phyloP scores from a whole-genome alignment of 2,797 vertebrate species.

The Macropodus opercularis region DNA sequence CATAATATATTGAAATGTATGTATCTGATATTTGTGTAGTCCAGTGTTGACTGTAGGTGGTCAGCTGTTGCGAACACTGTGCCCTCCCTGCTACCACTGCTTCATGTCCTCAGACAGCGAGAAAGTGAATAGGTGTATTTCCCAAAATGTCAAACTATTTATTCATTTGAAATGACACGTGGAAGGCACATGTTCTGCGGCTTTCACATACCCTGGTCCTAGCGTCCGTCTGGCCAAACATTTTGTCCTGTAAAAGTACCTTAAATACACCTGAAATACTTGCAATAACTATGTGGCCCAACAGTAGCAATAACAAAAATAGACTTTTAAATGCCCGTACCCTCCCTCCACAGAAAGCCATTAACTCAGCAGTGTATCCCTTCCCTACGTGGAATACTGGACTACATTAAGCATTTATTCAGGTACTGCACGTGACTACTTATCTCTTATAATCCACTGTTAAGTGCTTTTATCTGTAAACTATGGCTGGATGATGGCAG shows the following conservation, averaged over 20 bases:
- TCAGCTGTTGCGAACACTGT: too few species aligned
- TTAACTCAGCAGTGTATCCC: constrained; percentile 37
- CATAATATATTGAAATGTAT: too few species aligned
- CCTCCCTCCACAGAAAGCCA: constrained; percentile 3
- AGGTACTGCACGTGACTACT: constrained; percentile 62
- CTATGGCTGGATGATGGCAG: constrained; percentile 59
- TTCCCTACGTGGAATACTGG: constrained; percentile 50
- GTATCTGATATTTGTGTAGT: too few species aligned
- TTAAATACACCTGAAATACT: constrained; percentile 19
- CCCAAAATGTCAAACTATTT: background rate
- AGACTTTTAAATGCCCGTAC: constrained; percentile 19
- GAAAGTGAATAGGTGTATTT: background rate
- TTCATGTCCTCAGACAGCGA: background rate
- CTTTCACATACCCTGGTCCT: constrained; percentile 30
- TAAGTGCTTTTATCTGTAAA: constrained; percentile 68
- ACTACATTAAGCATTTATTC: constrained; percentile 58
- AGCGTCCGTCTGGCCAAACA: constrained; percentile 15
- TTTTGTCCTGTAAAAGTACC: constrained; percentile 11
- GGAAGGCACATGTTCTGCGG: constrained; percentile 69
- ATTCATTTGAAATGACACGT: constrained; percentile 31
- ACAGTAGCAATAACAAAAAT: constrained; percentile 27
- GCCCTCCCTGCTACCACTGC: background rate
- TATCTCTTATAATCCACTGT: constrained; percentile 73
- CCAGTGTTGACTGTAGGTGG: too few species aligned
- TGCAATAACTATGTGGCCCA: constrained; percentile 23